These are phyloP conservation scores for Drosophila willistoni DNA, from an alignment of 1,140 invertebrate species.

Conservation along the genomic window DNA sequence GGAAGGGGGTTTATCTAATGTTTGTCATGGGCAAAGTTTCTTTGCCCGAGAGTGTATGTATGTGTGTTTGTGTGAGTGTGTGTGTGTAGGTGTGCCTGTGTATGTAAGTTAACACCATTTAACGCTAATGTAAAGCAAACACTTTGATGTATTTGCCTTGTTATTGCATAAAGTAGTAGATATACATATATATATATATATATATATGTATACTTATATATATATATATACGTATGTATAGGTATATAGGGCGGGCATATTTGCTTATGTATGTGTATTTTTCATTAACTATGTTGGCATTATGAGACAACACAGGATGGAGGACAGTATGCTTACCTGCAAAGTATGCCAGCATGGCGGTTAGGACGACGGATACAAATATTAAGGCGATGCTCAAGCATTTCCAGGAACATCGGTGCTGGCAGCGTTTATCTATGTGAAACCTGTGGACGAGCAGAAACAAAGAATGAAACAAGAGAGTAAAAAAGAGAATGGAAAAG, in stretches of 20 bases:
- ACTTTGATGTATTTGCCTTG: conserved; percentile 78
- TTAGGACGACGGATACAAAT: conserved; percentile 92
- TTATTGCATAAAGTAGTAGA: conserved; percentile 33
- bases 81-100: conserved; percentile 36
- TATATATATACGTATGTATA: conserved; percentile 4
- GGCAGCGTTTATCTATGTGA: conserved; percentile 96
- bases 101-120: conserved; percentile 75
- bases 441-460: conserved; percentile 84
- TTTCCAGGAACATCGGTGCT: conserved; percentile 97
- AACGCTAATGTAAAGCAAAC: conserved; percentile 80
- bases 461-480: conserved; percentile 4
- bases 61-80: conserved; percentile 18
- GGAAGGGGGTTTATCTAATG: conserved; percentile 19
- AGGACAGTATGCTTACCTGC: conserved; percentile 89
- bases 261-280: conserved; percentile 66
- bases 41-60: conserved; percentile 16
- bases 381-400: conserved; percentile 96
- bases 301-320: conserved; percentile 45
- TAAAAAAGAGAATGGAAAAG: background rate
- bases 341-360: conserved; percentile 96
- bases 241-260: conserved; percentile 52
- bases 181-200: conserved; percentile 32
- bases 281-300: conserved; percentile 71
- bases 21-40: conserved; percentile 60
- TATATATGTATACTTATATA: conserved; percentile 35